These are phyloP conservation scores for Puma concolor DNA, from an alignment of 2,113 vertebrate species.

Conservation along the genomic window DNA sequence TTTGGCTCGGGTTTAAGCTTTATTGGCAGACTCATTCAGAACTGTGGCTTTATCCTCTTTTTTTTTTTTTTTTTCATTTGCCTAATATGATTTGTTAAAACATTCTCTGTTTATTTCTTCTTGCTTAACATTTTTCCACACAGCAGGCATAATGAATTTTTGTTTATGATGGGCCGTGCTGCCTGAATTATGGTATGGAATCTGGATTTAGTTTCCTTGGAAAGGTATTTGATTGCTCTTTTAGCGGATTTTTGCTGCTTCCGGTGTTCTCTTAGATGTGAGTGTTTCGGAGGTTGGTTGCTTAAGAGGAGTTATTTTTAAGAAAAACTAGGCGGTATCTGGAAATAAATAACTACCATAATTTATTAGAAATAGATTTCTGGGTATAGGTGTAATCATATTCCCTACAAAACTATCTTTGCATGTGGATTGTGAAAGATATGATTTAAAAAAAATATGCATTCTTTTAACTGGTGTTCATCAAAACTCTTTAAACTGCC, in stretches of 20 bases:
- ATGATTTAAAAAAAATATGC: neutral
- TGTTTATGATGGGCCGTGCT: constrained; percentile 80
- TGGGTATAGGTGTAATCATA: constrained; percentile 38
- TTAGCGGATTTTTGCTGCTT: constrained; percentile 66
- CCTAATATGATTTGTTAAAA: constrained; percentile 84
- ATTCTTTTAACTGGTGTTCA: constrained; percentile 43
- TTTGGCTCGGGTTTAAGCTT: constrained; percentile 76
- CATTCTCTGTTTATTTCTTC: constrained; percentile 83
- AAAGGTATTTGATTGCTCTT: constrained; percentile 80
- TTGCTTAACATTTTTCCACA: constrained; percentile 83
- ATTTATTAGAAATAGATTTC: constrained; percentile 63
- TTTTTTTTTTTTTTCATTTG: constrained; percentile 65
- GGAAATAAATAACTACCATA: constrained; percentile 48
- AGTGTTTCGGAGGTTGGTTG: constrained; percentile 51
- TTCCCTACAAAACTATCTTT: constrained; percentile 42
- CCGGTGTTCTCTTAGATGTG: constrained; percentile 63
- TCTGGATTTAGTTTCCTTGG: constrained; percentile 77
- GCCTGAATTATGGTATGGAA: constrained; percentile 82
- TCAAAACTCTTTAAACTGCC: constrained; percentile 34
- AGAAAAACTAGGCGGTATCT: constrained; percentile 46
- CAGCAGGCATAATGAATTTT: constrained; percentile 82
- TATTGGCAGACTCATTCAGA: constrained; percentile 81
- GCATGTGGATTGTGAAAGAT: constrained; percentile 25
- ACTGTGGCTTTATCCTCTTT: constrained; percentile 75
- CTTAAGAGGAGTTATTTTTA: constrained; percentile 32